Conservation (phyloP, 2,113 vertebrate species). For the Antigone vipio region DNA sequence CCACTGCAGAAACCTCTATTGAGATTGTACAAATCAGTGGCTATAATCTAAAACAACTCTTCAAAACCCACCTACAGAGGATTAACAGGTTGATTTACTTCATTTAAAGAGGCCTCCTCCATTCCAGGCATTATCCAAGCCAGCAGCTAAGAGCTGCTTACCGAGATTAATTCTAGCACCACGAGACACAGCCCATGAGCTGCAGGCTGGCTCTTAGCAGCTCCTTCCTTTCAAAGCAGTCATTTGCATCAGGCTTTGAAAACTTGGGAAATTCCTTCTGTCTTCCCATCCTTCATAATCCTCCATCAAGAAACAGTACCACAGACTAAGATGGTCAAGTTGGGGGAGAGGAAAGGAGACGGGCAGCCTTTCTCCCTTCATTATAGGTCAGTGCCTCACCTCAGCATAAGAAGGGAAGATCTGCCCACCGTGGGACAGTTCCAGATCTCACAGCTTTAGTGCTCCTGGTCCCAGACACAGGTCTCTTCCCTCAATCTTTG, state of each 20-base stretch:
- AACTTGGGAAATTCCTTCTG: background rate
- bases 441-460: background rate
- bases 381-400: background rate
- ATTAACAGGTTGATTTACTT: conserved; percentile 14
- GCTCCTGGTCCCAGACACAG: background rate
- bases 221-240: background rate
- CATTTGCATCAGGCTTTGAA: background rate
- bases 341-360: background rate
- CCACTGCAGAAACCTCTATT: background rate
- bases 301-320: background rate
- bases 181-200: background rate
- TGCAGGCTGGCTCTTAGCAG: background rate
- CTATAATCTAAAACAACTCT: background rate
- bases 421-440: background rate
- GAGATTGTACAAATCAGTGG: background rate
- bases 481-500: background rate
- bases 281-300: conserved; percentile 5
- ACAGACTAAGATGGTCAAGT: background rate
- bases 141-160: conserved; percentile 33
- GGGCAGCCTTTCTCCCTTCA: background rate
- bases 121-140: background rate
- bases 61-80: background rate
- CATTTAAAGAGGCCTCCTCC: background rate
- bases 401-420: background rate
- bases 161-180: conserved; percentile 1